phyloP scores from a whole-genome alignment of 2,113 vertebrate genomes.

The Scatophagus argus region DNA sequence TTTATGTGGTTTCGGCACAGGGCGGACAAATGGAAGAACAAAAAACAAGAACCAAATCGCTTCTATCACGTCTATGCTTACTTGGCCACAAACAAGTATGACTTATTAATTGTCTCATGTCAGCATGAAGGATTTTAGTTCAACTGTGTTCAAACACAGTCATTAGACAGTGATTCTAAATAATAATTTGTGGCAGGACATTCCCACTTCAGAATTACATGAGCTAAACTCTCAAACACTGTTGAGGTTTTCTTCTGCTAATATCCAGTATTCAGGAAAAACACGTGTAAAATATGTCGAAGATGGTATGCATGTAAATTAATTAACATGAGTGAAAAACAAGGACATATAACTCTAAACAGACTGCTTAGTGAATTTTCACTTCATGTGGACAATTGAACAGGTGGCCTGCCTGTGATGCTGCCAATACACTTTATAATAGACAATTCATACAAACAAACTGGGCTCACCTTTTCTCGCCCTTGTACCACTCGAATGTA shows the following conservation, averaged over 20 bases:
- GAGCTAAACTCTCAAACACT: background rate
- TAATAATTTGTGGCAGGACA: background rate
- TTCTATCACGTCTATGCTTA: background rate
- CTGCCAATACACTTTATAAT: background rate
- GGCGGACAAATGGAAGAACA: conserved; percentile 2
- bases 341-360: too few species aligned
- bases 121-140: conserved; percentile 4
- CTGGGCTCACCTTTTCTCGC: conserved; percentile 94
- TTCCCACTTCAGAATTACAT: background rate
- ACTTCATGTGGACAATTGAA: too few species aligned
- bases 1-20: conserved; percentile 28
- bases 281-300: background rate
- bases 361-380: too few species aligned
- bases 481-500: conserved; percentile 96
- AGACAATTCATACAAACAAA: background rate
- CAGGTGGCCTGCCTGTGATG: too few species aligned
- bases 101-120: conserved; percentile 13
- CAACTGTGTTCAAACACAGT: conserved; percentile 9
- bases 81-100: conserved; percentile 6
- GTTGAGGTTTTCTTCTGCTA: background rate
- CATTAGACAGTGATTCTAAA: background rate
- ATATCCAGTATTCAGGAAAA: background rate
- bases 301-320: background rate
- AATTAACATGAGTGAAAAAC: background rate
- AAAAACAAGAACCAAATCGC: conserved; percentile 8